phyloP scores from a whole-genome alignment of 2,113 vertebrate species.

The Perca schrenkii region DNA sequence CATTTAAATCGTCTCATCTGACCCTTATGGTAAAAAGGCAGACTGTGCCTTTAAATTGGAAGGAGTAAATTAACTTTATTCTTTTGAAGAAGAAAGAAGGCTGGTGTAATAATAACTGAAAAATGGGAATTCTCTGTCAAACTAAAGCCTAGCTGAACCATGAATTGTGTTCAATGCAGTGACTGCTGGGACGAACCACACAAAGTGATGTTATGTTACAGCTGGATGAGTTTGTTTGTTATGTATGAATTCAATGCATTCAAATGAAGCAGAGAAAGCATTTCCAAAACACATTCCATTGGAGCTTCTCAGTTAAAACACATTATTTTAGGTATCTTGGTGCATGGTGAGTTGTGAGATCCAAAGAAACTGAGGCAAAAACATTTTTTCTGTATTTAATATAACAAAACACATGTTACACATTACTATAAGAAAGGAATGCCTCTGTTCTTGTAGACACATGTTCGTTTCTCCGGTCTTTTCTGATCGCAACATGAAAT shows the following conservation, averaged over 20 bases:
- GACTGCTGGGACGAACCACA: slow-evolving; percentile 35
- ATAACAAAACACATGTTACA: slow-evolving; percentile 69
- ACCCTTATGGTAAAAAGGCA: neutral
- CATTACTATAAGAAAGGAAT: slow-evolving; percentile 70
- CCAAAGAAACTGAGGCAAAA: slow-evolving; percentile 37
- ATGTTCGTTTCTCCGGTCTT: slow-evolving; percentile 47
- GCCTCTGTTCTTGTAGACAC: slow-evolving; percentile 63
- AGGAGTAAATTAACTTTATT: neutral
- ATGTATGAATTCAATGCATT: slow-evolving; percentile 7
- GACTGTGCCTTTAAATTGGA: slow-evolving; percentile 17
- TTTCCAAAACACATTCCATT: slow-evolving; percentile 17
- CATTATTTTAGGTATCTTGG: neutral
- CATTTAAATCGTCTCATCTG: neutral
- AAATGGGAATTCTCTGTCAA: slow-evolving; percentile 32
- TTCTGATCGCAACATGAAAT: slow-evolving; percentile 50
- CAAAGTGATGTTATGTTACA: slow-evolving; percentile 11
- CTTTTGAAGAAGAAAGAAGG: slow-evolving; percentile 10
- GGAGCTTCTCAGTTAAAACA: neutral
- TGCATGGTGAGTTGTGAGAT: slow-evolving; percentile 6
- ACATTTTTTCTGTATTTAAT: slow-evolving; percentile 73
- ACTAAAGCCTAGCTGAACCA: slow-evolving; percentile 15
- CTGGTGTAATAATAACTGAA: slow-evolving; percentile 26
- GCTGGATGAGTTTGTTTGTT: slow-evolving; percentile 24
- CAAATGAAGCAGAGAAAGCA: slow-evolving; percentile 16
- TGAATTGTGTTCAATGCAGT: neutral